phyloP scores from a whole-genome alignment of 2,888 invertebrate species.

The Agonopterix subpropinquella region DNA sequence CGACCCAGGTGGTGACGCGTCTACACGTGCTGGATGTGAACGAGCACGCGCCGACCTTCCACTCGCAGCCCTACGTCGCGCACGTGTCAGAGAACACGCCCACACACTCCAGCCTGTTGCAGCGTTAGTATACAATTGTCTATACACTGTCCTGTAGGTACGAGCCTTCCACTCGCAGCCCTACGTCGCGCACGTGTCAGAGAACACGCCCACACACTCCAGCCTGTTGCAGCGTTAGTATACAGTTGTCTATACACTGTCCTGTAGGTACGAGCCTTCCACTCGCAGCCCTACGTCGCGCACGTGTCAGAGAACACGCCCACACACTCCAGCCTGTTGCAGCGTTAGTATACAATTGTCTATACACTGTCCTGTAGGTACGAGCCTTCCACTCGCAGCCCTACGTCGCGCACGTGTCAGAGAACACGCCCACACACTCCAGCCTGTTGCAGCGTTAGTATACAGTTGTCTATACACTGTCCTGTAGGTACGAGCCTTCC shows the following conservation, averaged over 20 bases:
- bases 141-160: too few species aligned
- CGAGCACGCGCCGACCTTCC: constrained; percentile 91
- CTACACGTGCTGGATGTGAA: constrained; percentile 92
- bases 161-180: constrained; percentile 90
- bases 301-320: constrained; percentile 89
- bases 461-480: too few species aligned
- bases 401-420: constrained; percentile 86
- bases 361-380: too few species aligned
- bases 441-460: constrained; percentile 81
- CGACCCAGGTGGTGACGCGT: constrained; percentile 81
- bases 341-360: constrained; percentile 59
- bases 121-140: constrained; percentile 59
- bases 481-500: too few species aligned
- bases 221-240: constrained; percentile 81
- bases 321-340: constrained; percentile 84
- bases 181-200: constrained; percentile 86
- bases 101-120: constrained; percentile 84
- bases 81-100: constrained; percentile 89
- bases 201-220: constrained; percentile 87
- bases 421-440: constrained; percentile 87
- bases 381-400: constrained; percentile 90
- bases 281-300: constrained; percentile 86
- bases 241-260: too few species aligned
- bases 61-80: constrained; percentile 86
- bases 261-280: too few species aligned